A percentile compares a stretch with the other conserved stretches of the same genome.
phyloP scores from a whole-genome alignment of 1,140 invertebrate genomes.

The Acromyrmex heyeri region DNA sequence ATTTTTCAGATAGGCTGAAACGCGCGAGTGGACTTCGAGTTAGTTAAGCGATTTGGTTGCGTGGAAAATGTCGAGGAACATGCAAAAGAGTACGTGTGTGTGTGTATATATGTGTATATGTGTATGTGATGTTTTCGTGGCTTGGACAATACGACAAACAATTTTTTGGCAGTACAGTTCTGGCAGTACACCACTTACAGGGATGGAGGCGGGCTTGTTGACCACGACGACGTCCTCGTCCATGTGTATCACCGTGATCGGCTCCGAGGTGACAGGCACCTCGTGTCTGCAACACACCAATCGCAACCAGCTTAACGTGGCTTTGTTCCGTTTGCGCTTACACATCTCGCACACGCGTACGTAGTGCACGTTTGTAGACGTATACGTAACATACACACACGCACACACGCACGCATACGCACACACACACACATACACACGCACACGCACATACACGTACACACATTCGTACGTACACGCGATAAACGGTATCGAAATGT shows the following conservation, averaged over 20 bases:
- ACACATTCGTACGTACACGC: background rate
- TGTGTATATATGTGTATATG: background rate
- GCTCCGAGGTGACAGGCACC: constrained; percentile 97
- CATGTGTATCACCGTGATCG: constrained; percentile 98
- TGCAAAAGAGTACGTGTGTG: background rate
- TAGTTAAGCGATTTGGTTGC: background rate
- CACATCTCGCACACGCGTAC: constrained; percentile 46
- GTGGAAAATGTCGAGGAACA: background rate
- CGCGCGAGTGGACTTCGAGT: too few relatives aligned
- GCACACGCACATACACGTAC: background rate
- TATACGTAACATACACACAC: background rate
- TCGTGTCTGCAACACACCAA: constrained; percentile 96
- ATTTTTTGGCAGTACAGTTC: constrained; percentile 89
- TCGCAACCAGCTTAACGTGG: constrained; percentile 87
- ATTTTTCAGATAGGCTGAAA: constrained; percentile 2
- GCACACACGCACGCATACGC: background rate
- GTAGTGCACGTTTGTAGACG: background rate
- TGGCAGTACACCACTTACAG: constrained; percentile 94
- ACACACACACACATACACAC: background rate
- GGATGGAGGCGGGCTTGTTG: constrained; percentile 99
- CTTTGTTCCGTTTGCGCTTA: constrained; percentile 80
- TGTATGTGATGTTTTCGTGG: background rate
- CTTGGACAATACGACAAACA: constrained; percentile 39
- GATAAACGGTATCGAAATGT: background rate
- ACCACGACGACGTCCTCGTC: constrained; percentile 99